Percentiles rank a stretch among this genome's conserved stretches.
These are phyloP conservation scores for Channa striata DNA, from an alignment of 2,797 vertebrate species.

Conservation along the genomic window DNA sequence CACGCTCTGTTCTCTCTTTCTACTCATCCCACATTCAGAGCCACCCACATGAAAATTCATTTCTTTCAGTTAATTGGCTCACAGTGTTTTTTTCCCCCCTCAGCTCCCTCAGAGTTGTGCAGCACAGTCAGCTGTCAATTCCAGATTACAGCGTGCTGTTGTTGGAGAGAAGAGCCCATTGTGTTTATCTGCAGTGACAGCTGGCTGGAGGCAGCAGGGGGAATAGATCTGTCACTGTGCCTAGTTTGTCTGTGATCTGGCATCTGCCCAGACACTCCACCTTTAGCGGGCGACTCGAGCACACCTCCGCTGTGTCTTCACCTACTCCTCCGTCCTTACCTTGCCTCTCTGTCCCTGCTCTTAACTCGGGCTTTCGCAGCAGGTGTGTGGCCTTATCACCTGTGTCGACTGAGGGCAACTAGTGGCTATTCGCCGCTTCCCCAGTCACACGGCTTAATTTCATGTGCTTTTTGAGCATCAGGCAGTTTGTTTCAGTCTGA, in stretches of 20 bases:
- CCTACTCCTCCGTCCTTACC: constrained; percentile 5
- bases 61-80: constrained; percentile 71
- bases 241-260: constrained; percentile 74
- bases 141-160: constrained; percentile 71
- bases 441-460: constrained; percentile 31
- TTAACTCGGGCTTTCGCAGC: constrained; percentile 20
- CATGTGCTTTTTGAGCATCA: constrained; percentile 27
- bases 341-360: background rate
- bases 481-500: constrained; percentile 26
- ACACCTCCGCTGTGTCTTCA: constrained; percentile 50
- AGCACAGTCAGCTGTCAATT: constrained; percentile 75
- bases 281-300: constrained; percentile 53
- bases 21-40: constrained; percentile 42
- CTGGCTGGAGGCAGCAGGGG: constrained; percentile 74
- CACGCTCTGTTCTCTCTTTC: constrained; percentile 17
- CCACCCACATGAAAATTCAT: constrained; percentile 51
- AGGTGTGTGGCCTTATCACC: constrained; percentile 16
- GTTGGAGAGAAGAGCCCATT: constrained; percentile 66
- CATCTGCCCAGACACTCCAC: constrained; percentile 70
- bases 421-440: constrained; percentile 12
- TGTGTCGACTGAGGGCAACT: constrained; percentile 11
- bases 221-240: constrained; percentile 75
- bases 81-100: constrained; percentile 46
- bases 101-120: constrained; percentile 55
- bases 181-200: constrained; percentile 79